Conservation (phyloP, 2,888 invertebrate genomes). For the Cephonodes hylas region DNA sequence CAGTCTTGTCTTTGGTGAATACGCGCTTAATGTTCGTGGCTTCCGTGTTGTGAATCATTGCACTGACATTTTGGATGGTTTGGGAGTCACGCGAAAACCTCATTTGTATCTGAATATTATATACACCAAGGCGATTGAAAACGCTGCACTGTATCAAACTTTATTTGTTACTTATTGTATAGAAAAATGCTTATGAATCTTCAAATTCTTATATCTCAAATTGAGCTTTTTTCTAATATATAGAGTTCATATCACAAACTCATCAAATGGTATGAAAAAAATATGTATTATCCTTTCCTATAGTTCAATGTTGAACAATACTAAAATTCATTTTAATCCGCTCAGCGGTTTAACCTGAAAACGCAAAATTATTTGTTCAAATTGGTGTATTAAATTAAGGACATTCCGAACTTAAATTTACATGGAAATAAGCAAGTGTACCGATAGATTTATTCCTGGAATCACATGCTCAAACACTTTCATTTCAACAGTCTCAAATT, state of each 20-base stretch:
- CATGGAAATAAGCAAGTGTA: background rate
- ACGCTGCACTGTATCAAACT: background rate
- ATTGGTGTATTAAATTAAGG: background rate
- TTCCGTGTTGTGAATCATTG: constrained; percentile 16
- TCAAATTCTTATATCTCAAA: too few relatives aligned
- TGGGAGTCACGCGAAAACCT: constrained; percentile 3
- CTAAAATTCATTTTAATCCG: too few relatives aligned
- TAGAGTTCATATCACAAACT: too few relatives aligned
- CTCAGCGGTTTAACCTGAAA: too few relatives aligned
- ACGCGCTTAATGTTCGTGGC: constrained; percentile 1
- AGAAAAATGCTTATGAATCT: too few relatives aligned
- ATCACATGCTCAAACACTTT: constrained; percentile 16
- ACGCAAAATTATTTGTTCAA: too few relatives aligned
- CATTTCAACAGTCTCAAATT: constrained; percentile 30
- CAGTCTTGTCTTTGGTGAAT: constrained; percentile 4
- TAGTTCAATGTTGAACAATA: too few relatives aligned
- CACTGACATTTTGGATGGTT: constrained; percentile 2
- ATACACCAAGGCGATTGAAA: background rate
- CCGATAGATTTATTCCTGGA: background rate
- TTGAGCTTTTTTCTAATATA: too few relatives aligned
- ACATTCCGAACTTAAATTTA: background rate
- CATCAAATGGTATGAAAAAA: too few relatives aligned
- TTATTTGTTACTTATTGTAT: background rate
- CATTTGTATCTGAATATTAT: constrained; percentile 4
- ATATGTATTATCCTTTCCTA: too few relatives aligned